Base-by-base conservation (phyloP, 2,888 invertebrate species). In the Phortica magna region DNA sequence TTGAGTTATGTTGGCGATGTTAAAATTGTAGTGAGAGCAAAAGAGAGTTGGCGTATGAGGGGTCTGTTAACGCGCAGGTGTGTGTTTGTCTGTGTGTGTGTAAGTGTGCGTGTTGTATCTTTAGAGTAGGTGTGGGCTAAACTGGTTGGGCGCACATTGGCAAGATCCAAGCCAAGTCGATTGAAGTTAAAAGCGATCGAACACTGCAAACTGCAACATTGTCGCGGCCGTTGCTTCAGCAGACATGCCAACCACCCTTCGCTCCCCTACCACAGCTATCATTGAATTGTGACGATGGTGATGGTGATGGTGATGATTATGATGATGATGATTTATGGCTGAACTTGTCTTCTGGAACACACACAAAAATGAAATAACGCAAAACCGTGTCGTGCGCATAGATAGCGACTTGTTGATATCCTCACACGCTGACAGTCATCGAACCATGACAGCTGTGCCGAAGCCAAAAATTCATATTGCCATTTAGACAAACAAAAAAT, bases 261-360 rank as follows among this genome's bases (percentile, higher is more conserved):
- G 9, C 59, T 17, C 9, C 17, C 17, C 14, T 22, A 59, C 7
- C 59, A 59, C 17, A 4, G 61, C n/a, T 22, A 42, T 61, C 53
- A 43, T 17, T 71, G 39, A 14, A 70, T 64, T 75, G 74, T 73
- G 41, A 41, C 73, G 42, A 70, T 75, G 64, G 59, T 70, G 74
- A 77, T 76, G 78, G 70, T 80, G 80, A 82, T 83, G 82, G 84
- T 85, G 88, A 85, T 86, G n/a, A n/a, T n/a, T n/a, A n/a, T n/a
- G 78, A 73, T 80, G 80, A 82, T 83, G 82, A 86, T 85, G 88
- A 85, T 86, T 88, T 85, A 85, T 88, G 64, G 85, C 82, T 85
- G 88, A 85, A 85, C 88, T 85, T 85, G 87, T 84, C 85, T 81
- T 81, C 79, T 83, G 85, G 81, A 81, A 80, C 83, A 81, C 78